A percentile compares a stretch with the other conserved stretches of the same genome.
These are phyloP conservation scores for Drosophila pseudotakahashii DNA, from an alignment of 2,888 invertebrate species.

Conservation along the genomic window DNA sequence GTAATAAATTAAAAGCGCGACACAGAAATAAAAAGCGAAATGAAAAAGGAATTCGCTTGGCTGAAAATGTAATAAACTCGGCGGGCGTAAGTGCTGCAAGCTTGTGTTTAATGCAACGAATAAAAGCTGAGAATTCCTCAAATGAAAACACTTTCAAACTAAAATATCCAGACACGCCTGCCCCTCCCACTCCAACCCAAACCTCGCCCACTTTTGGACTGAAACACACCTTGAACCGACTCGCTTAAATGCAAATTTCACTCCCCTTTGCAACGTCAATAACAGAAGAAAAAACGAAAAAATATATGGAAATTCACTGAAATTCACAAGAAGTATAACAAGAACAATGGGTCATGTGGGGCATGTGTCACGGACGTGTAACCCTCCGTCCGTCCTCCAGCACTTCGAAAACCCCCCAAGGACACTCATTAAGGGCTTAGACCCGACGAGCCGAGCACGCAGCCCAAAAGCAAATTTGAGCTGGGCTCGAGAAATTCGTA, in stretches of 20 bases:
- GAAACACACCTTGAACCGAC: slow-evolving; percentile 45
- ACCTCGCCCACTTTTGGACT: slow-evolving; percentile 10
- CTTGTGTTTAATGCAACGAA: slow-evolving; percentile 41
- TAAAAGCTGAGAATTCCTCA: slow-evolving; percentile 40
- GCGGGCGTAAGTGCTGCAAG: slow-evolving; percentile 48
- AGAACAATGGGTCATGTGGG: slow-evolving; percentile 34
- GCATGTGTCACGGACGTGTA: slow-evolving; percentile 35
- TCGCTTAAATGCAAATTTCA: slow-evolving; percentile 25
- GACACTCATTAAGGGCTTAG: slow-evolving; percentile 36
- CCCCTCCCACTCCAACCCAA: neutral
- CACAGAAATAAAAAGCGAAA: slow-evolving; percentile 31
- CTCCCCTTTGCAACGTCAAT: slow-evolving; percentile 32
- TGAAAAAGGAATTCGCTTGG: slow-evolving; percentile 18
- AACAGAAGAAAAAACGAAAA: slow-evolving; percentile 18
- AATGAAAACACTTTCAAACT: slow-evolving; percentile 50
- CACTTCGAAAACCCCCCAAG: slow-evolving; percentile 13
- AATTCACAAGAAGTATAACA: slow-evolving; percentile 36
- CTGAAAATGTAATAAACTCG: slow-evolving; percentile 53
- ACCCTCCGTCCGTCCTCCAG: slow-evolving; percentile 7
- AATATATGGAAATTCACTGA: slow-evolving; percentile 12
- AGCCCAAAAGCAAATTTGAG: slow-evolving; percentile 35
- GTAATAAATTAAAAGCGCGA: slow-evolving; percentile 60
- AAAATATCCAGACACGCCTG: slow-evolving; percentile 63
- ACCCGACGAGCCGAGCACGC: slow-evolving; percentile 17
- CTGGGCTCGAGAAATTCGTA: slow-evolving; percentile 25